phyloP scores from a whole-genome alignment of 2,888 invertebrate species.

The Meta bourneti region DNA sequence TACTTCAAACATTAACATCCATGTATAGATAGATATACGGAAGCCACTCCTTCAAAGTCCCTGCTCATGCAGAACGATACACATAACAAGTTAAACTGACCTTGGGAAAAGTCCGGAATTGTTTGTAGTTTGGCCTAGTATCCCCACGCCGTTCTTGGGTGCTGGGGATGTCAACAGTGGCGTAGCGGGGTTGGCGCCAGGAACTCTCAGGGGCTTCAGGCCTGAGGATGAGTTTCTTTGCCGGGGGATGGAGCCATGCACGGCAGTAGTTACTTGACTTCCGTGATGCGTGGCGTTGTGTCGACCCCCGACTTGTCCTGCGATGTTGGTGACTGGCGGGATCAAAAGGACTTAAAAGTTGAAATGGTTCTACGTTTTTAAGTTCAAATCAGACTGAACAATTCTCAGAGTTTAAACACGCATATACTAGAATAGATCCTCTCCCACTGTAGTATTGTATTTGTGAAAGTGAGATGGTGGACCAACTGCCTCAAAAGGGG shows the following conservation, averaged over 20 bases:
- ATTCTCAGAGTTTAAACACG: too few relatives aligned
- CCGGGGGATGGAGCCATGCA: conserved; percentile 21
- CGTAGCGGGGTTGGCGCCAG: conserved; percentile 64
- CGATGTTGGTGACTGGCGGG: conserved; percentile 61
- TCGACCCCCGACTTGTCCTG: conserved; percentile 62
- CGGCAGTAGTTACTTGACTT: conserved; percentile 35
- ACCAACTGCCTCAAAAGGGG: too few relatives aligned
- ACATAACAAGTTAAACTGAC: conserved; percentile 36
- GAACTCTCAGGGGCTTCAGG: conserved; percentile 54
- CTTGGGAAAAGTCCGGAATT: conserved; percentile 62
- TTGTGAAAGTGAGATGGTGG: too few relatives aligned
- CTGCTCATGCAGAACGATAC: conserved; percentile 35
- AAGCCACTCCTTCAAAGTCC: neutral
- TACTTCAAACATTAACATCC: too few relatives aligned
- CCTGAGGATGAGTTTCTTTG: conserved; percentile 45
- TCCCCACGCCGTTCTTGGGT: conserved; percentile 33
- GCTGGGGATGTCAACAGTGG: conserved; percentile 68
- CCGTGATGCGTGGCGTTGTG: conserved; percentile 55
- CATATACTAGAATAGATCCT: too few relatives aligned
- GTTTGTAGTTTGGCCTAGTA: neutral
- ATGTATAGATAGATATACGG: neutral
- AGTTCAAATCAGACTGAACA: too few relatives aligned
- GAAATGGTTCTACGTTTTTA: neutral
- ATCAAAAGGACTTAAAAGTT: neutral
- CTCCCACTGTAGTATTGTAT: too few relatives aligned